Conservation (phyloP, 2,888 invertebrate species). For the Netelia fuscicornis region DNA sequence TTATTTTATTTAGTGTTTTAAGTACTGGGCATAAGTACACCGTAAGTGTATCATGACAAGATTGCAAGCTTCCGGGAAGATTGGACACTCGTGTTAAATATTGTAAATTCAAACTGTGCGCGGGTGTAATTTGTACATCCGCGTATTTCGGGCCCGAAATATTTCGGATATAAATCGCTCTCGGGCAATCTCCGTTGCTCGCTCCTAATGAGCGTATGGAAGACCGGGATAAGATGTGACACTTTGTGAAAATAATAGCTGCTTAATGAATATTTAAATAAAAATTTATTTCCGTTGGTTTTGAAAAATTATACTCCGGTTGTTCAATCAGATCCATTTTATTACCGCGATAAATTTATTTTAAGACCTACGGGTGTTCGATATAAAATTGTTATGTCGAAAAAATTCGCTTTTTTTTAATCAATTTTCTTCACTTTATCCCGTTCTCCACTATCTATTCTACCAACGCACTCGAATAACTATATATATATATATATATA, state of each 20-base stretch:
- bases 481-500: not conserved
- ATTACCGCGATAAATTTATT: not conserved
- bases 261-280: not conserved
- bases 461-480: not conserved
- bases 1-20: constrained; percentile 1
- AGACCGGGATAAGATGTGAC: not conserved
- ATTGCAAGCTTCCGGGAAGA: constrained; percentile 40
- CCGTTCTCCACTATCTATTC: not conserved
- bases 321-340: not conserved
- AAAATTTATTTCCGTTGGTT: not conserved
- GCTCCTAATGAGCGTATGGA: not conserved
- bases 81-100: constrained; percentile 19
- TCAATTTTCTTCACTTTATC: not conserved
- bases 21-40: not conserved
- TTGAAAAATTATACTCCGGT: not conserved
- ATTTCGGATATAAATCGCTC: constrained; percentile 1
- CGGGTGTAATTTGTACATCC: not conserved
- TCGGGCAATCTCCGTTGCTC: not conserved
- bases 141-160: not conserved
- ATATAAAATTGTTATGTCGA: not conserved
- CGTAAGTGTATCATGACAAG: constrained; percentile 20
- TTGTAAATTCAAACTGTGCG: not conserved
- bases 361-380: not conserved
- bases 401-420: not conserved
- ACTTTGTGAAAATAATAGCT: not conserved